phyloP scores from a whole-genome alignment of 2,113 vertebrate genomes.

The Gambusia holbrooki region DNA sequence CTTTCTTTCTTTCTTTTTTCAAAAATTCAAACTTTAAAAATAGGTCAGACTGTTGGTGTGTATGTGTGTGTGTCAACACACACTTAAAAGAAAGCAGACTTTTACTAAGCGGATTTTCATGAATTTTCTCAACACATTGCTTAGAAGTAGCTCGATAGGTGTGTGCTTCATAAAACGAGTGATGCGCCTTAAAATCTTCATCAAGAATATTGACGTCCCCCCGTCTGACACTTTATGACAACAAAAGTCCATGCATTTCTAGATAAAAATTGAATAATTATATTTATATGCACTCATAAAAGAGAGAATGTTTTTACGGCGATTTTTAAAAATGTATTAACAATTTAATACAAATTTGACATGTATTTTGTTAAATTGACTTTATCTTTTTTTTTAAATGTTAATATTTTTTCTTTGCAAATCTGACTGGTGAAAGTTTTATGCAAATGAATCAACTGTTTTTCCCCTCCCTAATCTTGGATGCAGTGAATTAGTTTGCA shows the following conservation, averaged over 20 bases:
- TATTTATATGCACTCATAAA: not conserved
- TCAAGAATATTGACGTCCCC: not conserved
- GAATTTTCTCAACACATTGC: constrained; percentile 8
- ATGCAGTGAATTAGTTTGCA: constrained; percentile 31
- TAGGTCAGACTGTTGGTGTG: constrained; percentile 16
- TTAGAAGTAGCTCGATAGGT: constrained; percentile 3
- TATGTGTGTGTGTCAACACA: constrained; percentile 1
- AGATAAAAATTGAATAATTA: not conserved
- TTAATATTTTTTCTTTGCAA: not conserved
- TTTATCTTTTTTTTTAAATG: not conserved
- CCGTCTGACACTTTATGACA: not conserved
- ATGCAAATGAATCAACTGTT: not conserved
- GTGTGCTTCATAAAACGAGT: constrained; percentile 14
- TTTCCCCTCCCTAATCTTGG: not conserved
- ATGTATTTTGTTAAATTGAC: not conserved
- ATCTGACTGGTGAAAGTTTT: not conserved
- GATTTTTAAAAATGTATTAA: not conserved
- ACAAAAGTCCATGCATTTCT: not conserved
- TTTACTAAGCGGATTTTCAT: constrained; percentile 17
- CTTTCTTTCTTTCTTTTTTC: not conserved
- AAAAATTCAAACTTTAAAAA: constrained; percentile 17
- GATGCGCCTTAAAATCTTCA: not conserved
- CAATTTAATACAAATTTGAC: not conserved
- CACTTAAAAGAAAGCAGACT: constrained; percentile 11
- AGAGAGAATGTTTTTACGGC: not conserved